These are phyloP conservation scores for Accipiter virgatus DNA, from an alignment of 2,113 vertebrate genomes.

Conservation along the genomic window DNA sequence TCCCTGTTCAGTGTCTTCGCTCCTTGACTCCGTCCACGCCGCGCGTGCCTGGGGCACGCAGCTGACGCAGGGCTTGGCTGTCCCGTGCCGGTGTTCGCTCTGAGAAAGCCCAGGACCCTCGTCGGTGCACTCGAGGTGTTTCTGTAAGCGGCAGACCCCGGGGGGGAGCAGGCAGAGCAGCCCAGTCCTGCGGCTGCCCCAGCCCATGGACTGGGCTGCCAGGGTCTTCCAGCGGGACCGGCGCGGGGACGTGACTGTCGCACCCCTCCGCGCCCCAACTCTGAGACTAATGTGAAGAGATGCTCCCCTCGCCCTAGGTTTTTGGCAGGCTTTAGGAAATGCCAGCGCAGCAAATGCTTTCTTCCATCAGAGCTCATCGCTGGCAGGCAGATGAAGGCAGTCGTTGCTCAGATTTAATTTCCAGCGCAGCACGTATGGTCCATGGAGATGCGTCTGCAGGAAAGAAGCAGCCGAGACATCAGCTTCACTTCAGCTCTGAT, in stretches of 20 bases:
- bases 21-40: neutral
- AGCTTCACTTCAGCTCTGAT: neutral
- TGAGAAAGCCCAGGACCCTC: neutral
- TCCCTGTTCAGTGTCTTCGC: fast-evolving
- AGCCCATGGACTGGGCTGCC: neutral
- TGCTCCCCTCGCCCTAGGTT: neutral
- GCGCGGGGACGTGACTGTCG: neutral
- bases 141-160: neutral
- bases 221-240: neutral
- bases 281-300: neutral
- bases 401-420: neutral
- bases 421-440: neutral
- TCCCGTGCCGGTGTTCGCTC: neutral
- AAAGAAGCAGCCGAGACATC: neutral
- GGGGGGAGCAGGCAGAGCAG: neutral
- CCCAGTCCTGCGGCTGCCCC: neutral
- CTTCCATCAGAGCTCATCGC: neutral
- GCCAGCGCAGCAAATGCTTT: neutral
- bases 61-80: neutral
- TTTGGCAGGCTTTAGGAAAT: neutral
- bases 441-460: neutral
- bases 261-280: neutral
- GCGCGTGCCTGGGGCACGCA: fast-evolving
- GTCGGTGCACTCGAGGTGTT: neutral
- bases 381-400: neutral